Evolutionary conservation across 2,888 invertebrate species (phyloP), one percentile per base, ranked within the genome.

Genomic region (Temnothorax unifasciatus): DNA sequence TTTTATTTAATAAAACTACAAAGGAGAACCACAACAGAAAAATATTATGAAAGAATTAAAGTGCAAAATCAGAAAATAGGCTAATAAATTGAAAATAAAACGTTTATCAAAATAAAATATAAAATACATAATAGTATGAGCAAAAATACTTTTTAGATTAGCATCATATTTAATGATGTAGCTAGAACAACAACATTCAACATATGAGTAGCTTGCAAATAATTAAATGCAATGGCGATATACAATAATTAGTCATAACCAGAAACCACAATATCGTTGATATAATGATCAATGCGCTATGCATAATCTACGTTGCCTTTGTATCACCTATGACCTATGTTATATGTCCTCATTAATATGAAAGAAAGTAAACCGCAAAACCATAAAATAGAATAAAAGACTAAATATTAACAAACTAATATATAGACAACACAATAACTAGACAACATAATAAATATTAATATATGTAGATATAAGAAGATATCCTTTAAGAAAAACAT

Each of bases 261-360:
- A 64, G 38, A 25, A 76, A 52, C 52, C 25, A 18, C 76, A 76
- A 76, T 3, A 47, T 18, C 11, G 21, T 21, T 50, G 25, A 76
- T 41, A 64, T 52, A 76, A 64, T 47, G 25, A 25, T 77, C 3
- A 34, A 34, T 50, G 29, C 25, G 29, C 25, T 52, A 52, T 52
- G 15, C 59, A 75, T 50, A 54, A 68, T 77, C 3, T 54, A 29
- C n/a, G 11, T 63, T 63, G n/a, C 0, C n/a, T 63, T 63, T 38
- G n/a, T n/a, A 13, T 59, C 66, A 13, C 18, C 6, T 34, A 34
- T 34, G 34, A 34, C 34, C 9, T 18, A 11, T 34, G 34, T 34
- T 34, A 34, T 54, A 15, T 9, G 13, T 13, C 15, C 9, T 68
- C 13, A n/a, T 54, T 77, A 66, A 25, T 21, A 29, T 29, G 15